These are phyloP conservation scores for Calephelis perditalis DNA, from an alignment of 2,888 invertebrate genomes.

Conservation along the genomic window DNA sequence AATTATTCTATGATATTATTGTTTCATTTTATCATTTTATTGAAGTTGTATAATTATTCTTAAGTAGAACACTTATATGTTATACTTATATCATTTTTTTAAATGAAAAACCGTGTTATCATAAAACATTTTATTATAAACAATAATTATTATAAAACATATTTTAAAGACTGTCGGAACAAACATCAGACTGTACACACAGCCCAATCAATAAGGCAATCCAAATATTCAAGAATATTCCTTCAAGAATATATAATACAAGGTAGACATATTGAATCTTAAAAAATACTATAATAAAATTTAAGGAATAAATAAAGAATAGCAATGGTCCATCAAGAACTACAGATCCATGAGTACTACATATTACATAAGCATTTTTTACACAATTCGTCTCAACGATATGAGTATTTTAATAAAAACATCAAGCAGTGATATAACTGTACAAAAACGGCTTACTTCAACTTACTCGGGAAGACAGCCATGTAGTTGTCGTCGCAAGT, in stretches of 20 bases:
- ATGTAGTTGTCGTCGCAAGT: too few species aligned
- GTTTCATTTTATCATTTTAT: too few species aligned
- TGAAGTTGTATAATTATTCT: too few species aligned
- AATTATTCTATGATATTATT: too few species aligned
- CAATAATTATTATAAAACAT: constrained; percentile 70
- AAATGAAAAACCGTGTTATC: constrained; percentile 35
- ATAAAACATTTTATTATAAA: constrained; percentile 75
- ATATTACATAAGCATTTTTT: too few species aligned
- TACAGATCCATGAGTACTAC: not conserved
- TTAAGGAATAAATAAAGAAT: constrained; percentile 11
- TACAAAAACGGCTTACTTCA: too few species aligned
- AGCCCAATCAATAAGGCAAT: constrained; percentile 17
- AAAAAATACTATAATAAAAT: constrained; percentile 8
- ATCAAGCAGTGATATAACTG: too few species aligned
- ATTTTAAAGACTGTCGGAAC: constrained; percentile 45
- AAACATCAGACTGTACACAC: constrained; percentile 23
- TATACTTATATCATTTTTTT: not conserved
- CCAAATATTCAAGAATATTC: constrained; percentile 13
- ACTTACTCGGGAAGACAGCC: too few species aligned
- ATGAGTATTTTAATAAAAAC: too few species aligned
- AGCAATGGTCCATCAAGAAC: constrained; percentile 6
- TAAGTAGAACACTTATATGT: too few species aligned
- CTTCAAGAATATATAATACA: constrained; percentile 11
- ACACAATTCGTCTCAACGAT: too few species aligned
- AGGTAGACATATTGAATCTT: constrained; percentile 5